Evolutionary conservation across 2,888 invertebrate species (phyloP), one percentile per base, ranked within the genome.

Genomic region (Cheilosia variabilis): DNA sequence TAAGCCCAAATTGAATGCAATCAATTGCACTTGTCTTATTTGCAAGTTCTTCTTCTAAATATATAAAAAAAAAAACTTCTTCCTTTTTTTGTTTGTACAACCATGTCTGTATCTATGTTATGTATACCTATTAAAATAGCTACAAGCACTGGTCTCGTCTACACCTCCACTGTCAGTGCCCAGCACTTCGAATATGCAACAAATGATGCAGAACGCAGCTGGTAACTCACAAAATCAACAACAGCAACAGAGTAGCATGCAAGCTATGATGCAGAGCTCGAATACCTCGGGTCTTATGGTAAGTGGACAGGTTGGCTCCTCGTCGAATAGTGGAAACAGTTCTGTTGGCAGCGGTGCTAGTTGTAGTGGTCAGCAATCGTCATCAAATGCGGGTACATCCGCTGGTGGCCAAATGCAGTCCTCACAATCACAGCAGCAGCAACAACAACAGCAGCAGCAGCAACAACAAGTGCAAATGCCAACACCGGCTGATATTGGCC

Each of bases 101-200:
- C 63, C 68, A 75, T 77, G 63, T 73, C 71, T 87, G 73, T 87
- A 65, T 80, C 76, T 77, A 62, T 79, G 77, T 76, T 68, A 87
- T 87, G 72, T 87, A 87, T 84, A 75, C 69, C 84, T 88, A 87
- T 88, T 63, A 87, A 87, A 88, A 89, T 90, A 92, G 92, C 91
- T 92, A 88, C 92, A 92, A 91, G 92, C 92, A 80, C 90, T 92
- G 90, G 92, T 92, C 69, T 91, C 91, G 66, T 91, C 91, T 87
- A 91, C 92, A 63, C 91, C 91, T 17, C 91, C 91, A 66, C 88
- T 91, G 63, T 91, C 91, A 87, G 91, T 92, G 86, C 91, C 92
- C 72, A 91, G 91, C 79, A 90, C 92, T 65, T 91, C 91, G 57
- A 91, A 91, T 27, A 89, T 92, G 87, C 91, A 91, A 86, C 91